Evolutionary conservation across 2,797 vertebrate genomes (phyloP), one percentile per base, ranked within the genome.

Genomic region (Rhinella marina): DNA sequence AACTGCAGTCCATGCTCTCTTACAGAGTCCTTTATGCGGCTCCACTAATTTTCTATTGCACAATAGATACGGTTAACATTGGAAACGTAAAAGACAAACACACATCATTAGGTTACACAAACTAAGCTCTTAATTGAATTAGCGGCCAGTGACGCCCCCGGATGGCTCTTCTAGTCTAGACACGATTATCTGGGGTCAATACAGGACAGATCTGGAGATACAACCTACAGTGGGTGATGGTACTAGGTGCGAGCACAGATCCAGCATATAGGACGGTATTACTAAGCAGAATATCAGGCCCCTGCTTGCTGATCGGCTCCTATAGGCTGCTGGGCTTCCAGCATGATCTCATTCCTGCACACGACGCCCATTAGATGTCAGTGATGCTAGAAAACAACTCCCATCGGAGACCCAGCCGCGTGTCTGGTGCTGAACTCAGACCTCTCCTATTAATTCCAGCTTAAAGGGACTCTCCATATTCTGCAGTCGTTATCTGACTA

Each of bases 321-420:
- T 70, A 82, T 82, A 76, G 84, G 78, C 79, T 73, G 14, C 68
- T 8, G 11, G 41, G 84, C 66, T 68, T 76, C 87, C 14, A 66
- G 59, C 68, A 88, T 79, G 81, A 78, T 59, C 73, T 84, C 83
- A 85, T 64, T 61, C 64, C 11, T 1, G 19, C 56, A 64, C 79
- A 77, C 84, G 66, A 86, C 87, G 68, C 87, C 87, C 87, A 88
- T 62, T 54, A 73, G 16, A 54, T 81, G 82, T 81, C 82, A 61
- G 17, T 32, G 87, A 85, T 41, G 57, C 48, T 29, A 54, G 64
- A 62, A 59, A 56, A 76, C 70, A 50, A 84, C 41, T 66, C 23
- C 54, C 52, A 79, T 17, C 77, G 25, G 52, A 27, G 25, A 79
- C 1, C 25, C 61, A 48, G 7, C 29, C 57, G 13, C 41, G 41